Percentiles rank a stretch among this genome's conserved stretches.
Conservation (phyloP, 2,113 vertebrate genomes). For the Hystrix cristata region DNA sequence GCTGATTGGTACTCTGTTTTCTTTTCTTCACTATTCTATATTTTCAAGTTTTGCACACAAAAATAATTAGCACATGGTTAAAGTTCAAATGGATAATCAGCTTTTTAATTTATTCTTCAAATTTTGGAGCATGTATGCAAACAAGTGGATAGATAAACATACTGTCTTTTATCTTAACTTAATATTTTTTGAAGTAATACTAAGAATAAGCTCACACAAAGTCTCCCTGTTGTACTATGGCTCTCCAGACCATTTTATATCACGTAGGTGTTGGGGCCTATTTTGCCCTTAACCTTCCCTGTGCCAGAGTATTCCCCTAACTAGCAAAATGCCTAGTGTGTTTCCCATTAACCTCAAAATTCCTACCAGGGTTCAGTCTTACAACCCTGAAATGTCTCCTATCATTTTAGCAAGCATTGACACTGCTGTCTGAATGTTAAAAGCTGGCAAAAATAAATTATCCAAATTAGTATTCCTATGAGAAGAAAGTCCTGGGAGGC, state of each 20-base stretch:
- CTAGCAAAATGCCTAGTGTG: conserved; percentile 66
- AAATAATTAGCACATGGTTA: conserved; percentile 9
- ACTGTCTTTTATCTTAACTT: conserved; percentile 16
- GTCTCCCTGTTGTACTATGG: background rate
- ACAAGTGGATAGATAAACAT: background rate
- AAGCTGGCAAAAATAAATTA: conserved; percentile 73
- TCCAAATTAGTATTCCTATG: conserved; percentile 62
- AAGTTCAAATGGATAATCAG: conserved; percentile 27
- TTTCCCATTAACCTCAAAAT: conserved; percentile 76
- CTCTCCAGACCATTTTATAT: background rate
- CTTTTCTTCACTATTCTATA: background rate
- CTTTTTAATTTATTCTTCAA: conserved; percentile 27
- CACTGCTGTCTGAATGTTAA: conserved; percentile 45
- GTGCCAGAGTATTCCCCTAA: conserved; percentile 27
- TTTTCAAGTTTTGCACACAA: conserved; percentile 38
- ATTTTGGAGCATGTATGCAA: background rate
- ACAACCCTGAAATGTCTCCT: conserved; percentile 57
- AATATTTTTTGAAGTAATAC: conserved; percentile 48
- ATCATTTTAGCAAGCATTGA: conserved; percentile 65
- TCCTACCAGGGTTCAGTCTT: conserved; percentile 45
- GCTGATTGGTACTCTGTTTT: background rate
- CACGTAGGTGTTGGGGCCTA: conserved; percentile 9
- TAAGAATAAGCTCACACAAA: conserved; percentile 33
- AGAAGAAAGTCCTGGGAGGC: conserved; percentile 65
- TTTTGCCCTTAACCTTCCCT: conserved; percentile 59